Conservation (phyloP, 2,113 vertebrate species). For the Crotophaga sulcirostris region DNA sequence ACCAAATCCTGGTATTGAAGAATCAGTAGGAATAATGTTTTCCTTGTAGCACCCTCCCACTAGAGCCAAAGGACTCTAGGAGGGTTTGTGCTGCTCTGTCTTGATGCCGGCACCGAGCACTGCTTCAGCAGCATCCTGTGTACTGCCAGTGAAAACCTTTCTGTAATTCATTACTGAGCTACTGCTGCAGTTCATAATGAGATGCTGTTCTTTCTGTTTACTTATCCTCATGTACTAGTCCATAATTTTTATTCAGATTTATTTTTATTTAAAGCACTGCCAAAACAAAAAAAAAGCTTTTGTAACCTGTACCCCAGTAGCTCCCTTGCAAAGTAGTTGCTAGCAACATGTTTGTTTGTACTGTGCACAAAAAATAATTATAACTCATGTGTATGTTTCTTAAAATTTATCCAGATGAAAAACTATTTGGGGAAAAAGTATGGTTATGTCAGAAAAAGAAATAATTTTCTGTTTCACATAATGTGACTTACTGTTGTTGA, state of each 20-base stretch:
- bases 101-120: neutral
- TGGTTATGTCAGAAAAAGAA: neutral
- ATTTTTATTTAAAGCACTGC: neutral
- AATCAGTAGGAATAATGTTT: neutral
- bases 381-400: neutral
- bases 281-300: neutral
- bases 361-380: neutral
- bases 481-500: neutral
- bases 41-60: neutral
- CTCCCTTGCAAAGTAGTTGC: neutral
- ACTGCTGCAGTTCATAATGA: neutral
- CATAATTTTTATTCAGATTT: neutral
- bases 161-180: neutral
- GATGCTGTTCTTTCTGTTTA: neutral
- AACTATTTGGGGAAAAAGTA: neutral
- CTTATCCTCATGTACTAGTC: neutral
- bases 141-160: neutral
- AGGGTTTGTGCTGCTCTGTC: neutral
- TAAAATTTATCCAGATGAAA: neutral
- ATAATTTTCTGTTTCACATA: neutral
- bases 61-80: neutral
- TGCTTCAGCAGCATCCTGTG: neutral
- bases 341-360: neutral
- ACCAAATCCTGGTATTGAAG: neutral
- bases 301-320: neutral